Conservation (phyloP, 2,888 invertebrate species). For the Synanthedon formicaeformis region DNA sequence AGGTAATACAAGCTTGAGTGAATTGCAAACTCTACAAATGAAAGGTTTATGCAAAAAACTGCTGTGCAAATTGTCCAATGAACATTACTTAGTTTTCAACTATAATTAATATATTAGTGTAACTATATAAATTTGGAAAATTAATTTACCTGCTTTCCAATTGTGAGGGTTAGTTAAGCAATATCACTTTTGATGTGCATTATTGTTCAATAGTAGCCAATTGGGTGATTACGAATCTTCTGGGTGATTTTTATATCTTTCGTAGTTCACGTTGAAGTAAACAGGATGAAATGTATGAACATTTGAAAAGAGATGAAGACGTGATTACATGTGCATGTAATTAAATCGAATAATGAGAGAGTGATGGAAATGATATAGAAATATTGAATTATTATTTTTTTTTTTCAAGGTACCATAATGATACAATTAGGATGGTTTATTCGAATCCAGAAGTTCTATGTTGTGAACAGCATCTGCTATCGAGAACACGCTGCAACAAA, state of each 20-base stretch:
- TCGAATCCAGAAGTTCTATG: conserved; percentile 40
- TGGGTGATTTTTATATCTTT: background rate
- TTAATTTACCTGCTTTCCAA: conserved; percentile 54
- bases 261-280: background rate
- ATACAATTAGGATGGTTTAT: conserved; percentile 28
- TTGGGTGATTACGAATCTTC: conserved; percentile 1
- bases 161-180: conserved; percentile 29
- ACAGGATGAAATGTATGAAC: background rate
- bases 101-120: background rate
- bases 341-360: background rate
- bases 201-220: conserved; percentile 11
- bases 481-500: conserved; percentile 61
- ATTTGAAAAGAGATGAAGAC: background rate
- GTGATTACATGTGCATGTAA: background rate
- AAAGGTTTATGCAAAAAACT: background rate
- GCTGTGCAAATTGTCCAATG: background rate
- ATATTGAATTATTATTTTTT: too few species aligned
- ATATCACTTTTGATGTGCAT: conserved; percentile 11
- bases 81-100: background rate
- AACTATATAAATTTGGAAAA: conserved; percentile 18
- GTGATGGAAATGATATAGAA: background rate
- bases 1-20: background rate
- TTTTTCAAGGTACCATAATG: background rate
- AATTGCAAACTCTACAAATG: background rate
- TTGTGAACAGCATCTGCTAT: conserved; percentile 50